A percentile compares a stretch with the other conserved stretches of the same genome.
Evolutionary conservation across 2,797 vertebrate species (phyloP).

Genomic region (Tauraco hartlaubi): DNA sequence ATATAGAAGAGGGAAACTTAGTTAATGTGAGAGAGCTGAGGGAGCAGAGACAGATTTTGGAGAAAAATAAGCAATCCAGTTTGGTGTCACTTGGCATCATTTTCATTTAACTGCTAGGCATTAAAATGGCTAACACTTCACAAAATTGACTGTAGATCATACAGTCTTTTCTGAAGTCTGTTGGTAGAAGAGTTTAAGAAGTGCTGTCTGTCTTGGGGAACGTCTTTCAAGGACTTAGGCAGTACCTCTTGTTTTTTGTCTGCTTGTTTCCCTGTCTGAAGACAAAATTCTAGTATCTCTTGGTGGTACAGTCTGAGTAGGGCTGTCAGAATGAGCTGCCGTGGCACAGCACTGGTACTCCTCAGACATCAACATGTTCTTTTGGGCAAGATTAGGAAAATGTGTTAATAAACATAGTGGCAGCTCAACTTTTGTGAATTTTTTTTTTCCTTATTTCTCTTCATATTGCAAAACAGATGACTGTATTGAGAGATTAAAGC

Average conservation of each 20-base stretch:
- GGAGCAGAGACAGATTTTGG: not conserved
- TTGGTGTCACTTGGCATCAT: not conserved
- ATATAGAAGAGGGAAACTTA: not conserved
- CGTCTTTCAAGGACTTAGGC: not conserved
- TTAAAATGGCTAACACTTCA: not conserved
- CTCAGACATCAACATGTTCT: not conserved
- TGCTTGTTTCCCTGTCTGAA: not conserved
- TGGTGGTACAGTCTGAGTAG: not conserved
- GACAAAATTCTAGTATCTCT: not conserved
- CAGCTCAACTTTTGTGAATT: not conserved
- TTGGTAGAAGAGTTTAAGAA: not conserved
- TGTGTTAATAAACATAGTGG: not conserved
- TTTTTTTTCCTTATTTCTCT: not conserved
- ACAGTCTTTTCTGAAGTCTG: not conserved
- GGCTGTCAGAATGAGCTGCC: not conserved
- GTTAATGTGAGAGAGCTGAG: not conserved
- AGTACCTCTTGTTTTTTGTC: not conserved
- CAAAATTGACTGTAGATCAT: not conserved
- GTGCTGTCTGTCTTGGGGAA: not conserved
- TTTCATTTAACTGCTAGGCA: not conserved
- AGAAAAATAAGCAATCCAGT: not conserved
- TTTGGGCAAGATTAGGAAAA: not conserved
- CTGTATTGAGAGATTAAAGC: not conserved
- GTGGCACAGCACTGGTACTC: not conserved
- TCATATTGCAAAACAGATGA: not conserved